Base-by-base conservation (phyloP, 2,888 invertebrate genomes). In the Erebia epiphron region DNA sequence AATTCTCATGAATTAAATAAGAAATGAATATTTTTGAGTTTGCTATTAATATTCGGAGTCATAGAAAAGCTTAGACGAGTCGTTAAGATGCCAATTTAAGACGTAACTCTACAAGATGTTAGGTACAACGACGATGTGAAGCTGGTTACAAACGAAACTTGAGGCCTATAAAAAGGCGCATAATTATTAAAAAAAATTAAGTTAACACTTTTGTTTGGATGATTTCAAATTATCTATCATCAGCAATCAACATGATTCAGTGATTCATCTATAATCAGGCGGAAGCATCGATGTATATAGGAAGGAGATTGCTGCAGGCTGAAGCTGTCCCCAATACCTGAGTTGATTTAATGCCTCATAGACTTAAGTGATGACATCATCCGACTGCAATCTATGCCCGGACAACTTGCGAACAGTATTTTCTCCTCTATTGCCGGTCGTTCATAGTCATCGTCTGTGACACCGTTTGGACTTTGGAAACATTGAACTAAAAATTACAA, bases 311-410 rank as follows among this genome's bases (percentile, higher is more conserved):
- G 26, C 41, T n/a, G 35, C 35, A 41, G n/a, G 35, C n/a, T 58
- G 9, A 9, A 35, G 9, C 7, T 58, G 10, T n/a, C 8, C n/a
- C n/a, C n/a, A n/a, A 50, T 54, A 41, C 35, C 35, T n/a, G n/a
- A 58, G 58, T 58, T 41, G 26, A 57, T 56, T 18, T 35, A 57
- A 57, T 57, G 14, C 57, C 76, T 26, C 57, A 21, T 35, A 35
- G 41, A 41, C 26, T 58, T 58, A 58, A 35, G 9, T 11, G 41
- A 60, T 60, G 60, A 60, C 43, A 60, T 60, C 60, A 60, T 43
- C 60, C 9, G 16, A 41, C 60, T 60, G 60, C 60, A 60, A 60
- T 60, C n/a, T 35, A 58, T 8, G 10, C 16, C 41, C 60, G 16
- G 41, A 41, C n/a, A n/a, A n/a, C n/a, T n/a, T n/a, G n/a, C n/a